Evolutionary conservation across 1,140 invertebrate genomes (phyloP).

Genomic region (Drosophila quadrilineata): DNA sequence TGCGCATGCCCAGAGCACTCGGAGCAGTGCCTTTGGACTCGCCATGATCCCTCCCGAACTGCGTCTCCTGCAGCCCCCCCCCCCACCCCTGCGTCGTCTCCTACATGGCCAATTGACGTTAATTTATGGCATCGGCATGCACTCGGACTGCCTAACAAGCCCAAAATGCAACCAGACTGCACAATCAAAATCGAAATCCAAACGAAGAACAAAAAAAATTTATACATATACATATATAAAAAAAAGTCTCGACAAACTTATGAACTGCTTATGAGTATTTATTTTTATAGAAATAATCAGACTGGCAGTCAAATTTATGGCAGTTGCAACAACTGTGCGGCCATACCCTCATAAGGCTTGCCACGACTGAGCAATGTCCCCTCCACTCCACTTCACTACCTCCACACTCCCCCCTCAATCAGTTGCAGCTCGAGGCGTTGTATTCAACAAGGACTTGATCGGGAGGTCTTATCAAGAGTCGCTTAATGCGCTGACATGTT

Average conservation of each 20-base stretch:
- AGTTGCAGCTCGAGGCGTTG: neutral
- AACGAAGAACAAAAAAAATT: neutral
- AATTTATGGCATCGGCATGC: slow-evolving; percentile 73
- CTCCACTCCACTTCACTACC: too few relatives aligned
- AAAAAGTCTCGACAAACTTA: slow-evolving; percentile 57
- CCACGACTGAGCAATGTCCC: neutral
- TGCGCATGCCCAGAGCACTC: slow-evolving; percentile 49
- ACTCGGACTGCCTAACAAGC: slow-evolving; percentile 46
- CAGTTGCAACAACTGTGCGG: neutral
- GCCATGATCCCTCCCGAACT: slow-evolving; percentile 17
- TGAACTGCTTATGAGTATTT: slow-evolving; percentile 77
- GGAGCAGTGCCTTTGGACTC: neutral
- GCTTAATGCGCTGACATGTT: slow-evolving; percentile 73
- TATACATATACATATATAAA: slow-evolving; percentile 46
- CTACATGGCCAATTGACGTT: slow-evolving; percentile 68
- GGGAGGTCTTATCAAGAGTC: slow-evolving; percentile 51
- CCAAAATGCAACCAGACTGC: slow-evolving; percentile 35
- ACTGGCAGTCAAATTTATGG: slow-evolving; percentile 70
- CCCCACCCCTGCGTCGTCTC: neutral
- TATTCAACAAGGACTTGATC: slow-evolving; percentile 13
- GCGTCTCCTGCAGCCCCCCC: slow-evolving; percentile 3
- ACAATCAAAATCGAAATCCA: slow-evolving; percentile 13
- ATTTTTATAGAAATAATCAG: slow-evolving; percentile 77
- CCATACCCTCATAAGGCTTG: neutral
- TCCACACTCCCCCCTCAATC: too few relatives aligned